phyloP scores from a whole-genome alignment of 2,113 vertebrate species.

The Elanus axillaris region DNA sequence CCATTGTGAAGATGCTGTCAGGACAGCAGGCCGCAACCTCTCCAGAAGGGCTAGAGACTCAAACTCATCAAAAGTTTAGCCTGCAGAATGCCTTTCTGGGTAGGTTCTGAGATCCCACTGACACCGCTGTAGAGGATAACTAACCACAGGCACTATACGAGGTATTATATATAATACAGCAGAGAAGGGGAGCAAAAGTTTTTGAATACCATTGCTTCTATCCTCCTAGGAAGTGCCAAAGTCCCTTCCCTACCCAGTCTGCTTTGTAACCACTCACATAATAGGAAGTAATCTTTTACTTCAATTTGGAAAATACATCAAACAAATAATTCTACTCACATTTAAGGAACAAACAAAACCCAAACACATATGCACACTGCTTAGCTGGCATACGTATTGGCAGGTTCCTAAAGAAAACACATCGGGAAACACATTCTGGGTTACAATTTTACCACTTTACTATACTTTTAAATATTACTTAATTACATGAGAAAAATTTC shows the following conservation, averaged over 20 bases:
- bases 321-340: not conserved
- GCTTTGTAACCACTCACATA: not conserved
- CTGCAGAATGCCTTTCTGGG: not conserved
- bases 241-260: not conserved
- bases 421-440: not conserved
- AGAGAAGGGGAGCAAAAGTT: not conserved
- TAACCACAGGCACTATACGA: not conserved
- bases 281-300: not conserved
- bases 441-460: not conserved
- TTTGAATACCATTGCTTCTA: not conserved
- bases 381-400: accelerated
- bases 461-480: not conserved
- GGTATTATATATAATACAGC: not conserved
- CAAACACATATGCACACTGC: not conserved
- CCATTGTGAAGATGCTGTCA: too few species aligned
- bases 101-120: not conserved
- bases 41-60: not conserved
- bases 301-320: not conserved
- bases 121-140: not conserved
- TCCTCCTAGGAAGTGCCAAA: not conserved
- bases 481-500: not conserved
- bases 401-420: not conserved
- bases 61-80: not conserved
- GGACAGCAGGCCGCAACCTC: not conserved
- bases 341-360: not conserved